Conservation (phyloP, 2,113 vertebrate species). For the Phalacrocorax pelagicus region DNA sequence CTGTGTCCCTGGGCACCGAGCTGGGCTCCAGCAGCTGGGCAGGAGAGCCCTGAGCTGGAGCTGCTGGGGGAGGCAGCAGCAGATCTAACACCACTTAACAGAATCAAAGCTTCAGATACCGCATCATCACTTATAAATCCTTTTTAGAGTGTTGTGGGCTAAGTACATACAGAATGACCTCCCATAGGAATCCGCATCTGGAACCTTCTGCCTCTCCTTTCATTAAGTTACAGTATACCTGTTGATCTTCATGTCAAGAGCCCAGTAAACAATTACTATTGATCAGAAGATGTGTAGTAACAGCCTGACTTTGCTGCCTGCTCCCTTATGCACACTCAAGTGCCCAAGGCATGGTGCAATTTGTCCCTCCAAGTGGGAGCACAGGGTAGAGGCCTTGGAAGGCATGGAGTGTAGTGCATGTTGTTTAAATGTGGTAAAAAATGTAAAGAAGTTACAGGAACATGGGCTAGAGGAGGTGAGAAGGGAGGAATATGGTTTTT, state of each 20-base stretch:
- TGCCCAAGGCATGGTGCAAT: background rate
- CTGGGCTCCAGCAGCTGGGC: background rate
- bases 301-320: background rate
- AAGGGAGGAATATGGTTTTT: background rate
- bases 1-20: fast-evolving
- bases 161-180: background rate
- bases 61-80: background rate
- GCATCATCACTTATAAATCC: background rate
- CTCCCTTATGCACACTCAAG: background rate
- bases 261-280: background rate
- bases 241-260: background rate
- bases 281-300: background rate
- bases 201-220: background rate
- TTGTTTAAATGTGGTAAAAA: background rate
- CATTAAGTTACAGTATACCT: background rate
- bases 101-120: background rate
- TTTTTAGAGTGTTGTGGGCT: fast-evolving
- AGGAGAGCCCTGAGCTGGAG: background rate
- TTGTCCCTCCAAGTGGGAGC: background rate
- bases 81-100: background rate
- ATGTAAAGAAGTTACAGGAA: background rate
- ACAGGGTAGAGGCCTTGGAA: background rate
- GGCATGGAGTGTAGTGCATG: too few relatives aligned
- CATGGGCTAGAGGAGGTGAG: background rate
- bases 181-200: background rate